Percentiles rank a stretch among this genome's conserved stretches.
Conservation (phyloP, 35 echinoderm and acorn worm species). For the Stichopus chloronotus region DNA sequence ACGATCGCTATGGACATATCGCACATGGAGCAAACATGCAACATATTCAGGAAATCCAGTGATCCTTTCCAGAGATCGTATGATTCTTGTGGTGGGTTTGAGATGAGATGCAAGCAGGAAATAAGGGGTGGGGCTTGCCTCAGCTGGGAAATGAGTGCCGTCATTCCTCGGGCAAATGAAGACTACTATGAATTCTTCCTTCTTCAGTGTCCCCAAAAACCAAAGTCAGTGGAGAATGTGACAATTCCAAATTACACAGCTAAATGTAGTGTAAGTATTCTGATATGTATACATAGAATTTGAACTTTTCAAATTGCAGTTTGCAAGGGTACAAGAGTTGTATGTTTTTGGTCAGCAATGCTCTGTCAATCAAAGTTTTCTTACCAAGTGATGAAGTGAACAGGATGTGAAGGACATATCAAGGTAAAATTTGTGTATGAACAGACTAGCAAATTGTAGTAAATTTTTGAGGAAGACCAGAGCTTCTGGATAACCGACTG, state of each 20-base stretch:
- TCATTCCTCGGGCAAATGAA: conserved; percentile 24
- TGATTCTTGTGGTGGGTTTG: conserved; percentile 1
- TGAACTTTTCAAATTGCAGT: not conserved
- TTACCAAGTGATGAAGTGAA: too few relatives aligned
- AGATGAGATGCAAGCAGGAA: not conserved
- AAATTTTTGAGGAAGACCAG: too few relatives aligned
- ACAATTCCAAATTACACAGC: not conserved
- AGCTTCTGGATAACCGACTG: too few relatives aligned
- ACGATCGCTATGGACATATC: not conserved
- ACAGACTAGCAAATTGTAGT: too few relatives aligned
- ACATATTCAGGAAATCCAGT: not conserved
- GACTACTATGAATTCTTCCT: conserved; percentile 50
- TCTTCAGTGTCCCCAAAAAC: conserved; percentile 34
- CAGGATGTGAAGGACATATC: too few relatives aligned
- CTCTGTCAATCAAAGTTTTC: too few relatives aligned
- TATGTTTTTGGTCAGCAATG: too few relatives aligned
- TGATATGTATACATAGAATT: not conserved
- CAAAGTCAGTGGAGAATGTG: not conserved
- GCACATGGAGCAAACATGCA: conserved; percentile 25
- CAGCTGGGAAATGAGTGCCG: not conserved
- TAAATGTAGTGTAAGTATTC: conserved; percentile 16
- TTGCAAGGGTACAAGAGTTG: not conserved
- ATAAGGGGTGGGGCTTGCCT: not conserved
- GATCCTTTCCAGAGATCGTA: conserved; percentile 7
- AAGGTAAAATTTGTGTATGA: too few relatives aligned